Evolutionary conservation across 2,113 vertebrate species (phyloP), one percentile per base, ranked within the genome.

Genomic region (Chauna torquata): DNA sequence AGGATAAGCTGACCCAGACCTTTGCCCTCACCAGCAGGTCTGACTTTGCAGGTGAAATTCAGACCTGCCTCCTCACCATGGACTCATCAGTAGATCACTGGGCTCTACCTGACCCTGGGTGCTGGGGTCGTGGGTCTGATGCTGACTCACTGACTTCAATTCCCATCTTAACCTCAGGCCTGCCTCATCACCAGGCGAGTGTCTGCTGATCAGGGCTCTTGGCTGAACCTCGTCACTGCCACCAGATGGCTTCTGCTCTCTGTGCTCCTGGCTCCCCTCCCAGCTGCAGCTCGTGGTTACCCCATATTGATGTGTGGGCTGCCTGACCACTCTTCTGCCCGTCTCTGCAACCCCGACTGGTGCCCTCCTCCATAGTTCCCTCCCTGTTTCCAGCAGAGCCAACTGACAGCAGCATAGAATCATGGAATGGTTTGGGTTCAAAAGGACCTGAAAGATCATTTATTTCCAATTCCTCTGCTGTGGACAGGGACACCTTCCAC

Each of bases 1-100:
- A 42, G 40, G 12, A 61, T 61, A 52, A 82, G 18, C 55, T 59
- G n/a, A 74, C 12, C 30, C 23, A n/a, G 55, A 70, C 8, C 27
- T 85, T 49, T 19, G 28, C 19, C 49, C 30, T 62, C 44, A 40
- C 24, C 12, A 14, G 6, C 9, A 44, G 13, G 13, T 11, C 19
- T 69, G 62, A 11, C 24, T 66, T 58, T 18, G 11, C 0, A 0
- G n/a, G 28, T 88, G 28, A 23, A 4, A 20, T 11, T 61, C 13
- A 2, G 19, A 47, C 38, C 72, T 84, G 45, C 11, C 15, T 23
- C 2, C 0, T 66, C 59, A 24, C 27, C 0, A 0, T 40, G 32
- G 19, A 27, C n/a, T 70, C 66, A 22, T 34, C n/a, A 57, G 6
- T 25, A 72, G 88, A 19, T 59, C 44, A 6, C 16, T 38, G 38